Evolutionary conservation across 2,113 vertebrate genomes (phyloP), one percentile per base, ranked within the genome.

Genomic region (Hypanus sabinus): DNA sequence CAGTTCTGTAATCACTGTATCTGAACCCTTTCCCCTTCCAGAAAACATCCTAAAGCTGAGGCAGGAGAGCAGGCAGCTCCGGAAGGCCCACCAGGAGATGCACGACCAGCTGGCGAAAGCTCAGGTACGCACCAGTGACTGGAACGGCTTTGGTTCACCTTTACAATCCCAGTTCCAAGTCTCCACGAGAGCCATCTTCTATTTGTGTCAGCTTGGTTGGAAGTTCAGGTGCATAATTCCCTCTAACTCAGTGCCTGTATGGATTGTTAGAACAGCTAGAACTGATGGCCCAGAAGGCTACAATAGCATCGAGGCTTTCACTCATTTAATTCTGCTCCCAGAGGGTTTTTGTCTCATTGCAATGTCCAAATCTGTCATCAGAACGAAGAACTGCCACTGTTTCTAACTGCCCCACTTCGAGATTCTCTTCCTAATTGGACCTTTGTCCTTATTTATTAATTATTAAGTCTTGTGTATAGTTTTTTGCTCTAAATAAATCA

Each of bases 51-150:
- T 94, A 20, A 97, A 97, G 88, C 95, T 97, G 0, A 75, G 95
- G 94, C 96, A 97, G 57, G 97, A 97, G 94, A 97, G 96, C 94
- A 97, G 95, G 11, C 96, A 96, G 0, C 95, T 97, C 2, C 95
- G 96, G 55, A 96, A 96, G 0, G 95, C 97, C 0, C 96, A 97
- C 80, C 96, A 96, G 83, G 96, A 97, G 2, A 95, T 97, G 60
- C 96, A 97, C 75, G 83, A 94, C 0, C 96, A 97, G 94, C 96
- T 97, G 12, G 95, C 96, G 9, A 95, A 0, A 0, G 96, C 96
- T 71, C 96, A 97, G 96, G 97, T 97, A 95, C 62, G 2, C 16
- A 22, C 11, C 20, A 0, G 68, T 36, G 9, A 24, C 24, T 24
- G 46, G 2, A 1, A 9, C 3, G 3, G 62, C 18, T 18, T 60